Evolutionary conservation across 2,113 vertebrate species (phyloP).

Genomic region (Xiphophorus hellerii): DNA sequence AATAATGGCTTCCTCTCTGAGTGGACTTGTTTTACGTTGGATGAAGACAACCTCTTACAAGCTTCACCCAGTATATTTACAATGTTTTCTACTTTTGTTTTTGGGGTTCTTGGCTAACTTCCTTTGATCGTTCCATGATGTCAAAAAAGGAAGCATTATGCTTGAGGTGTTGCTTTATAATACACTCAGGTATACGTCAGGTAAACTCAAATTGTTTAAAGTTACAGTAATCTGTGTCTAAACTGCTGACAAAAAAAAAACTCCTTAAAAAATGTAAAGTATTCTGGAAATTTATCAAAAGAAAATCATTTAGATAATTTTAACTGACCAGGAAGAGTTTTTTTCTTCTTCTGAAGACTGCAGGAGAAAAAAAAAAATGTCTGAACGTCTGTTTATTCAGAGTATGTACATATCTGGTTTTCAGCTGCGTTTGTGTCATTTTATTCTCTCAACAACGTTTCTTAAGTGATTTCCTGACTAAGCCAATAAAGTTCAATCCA

Average conservation of each 20-base stretch:
- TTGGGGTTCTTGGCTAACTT: background rate
- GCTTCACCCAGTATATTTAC: background rate
- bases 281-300: background rate
- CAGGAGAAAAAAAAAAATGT: too few relatives aligned
- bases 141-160: background rate
- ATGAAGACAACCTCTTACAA: background rate
- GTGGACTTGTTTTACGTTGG: background rate
- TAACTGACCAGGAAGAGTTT: background rate
- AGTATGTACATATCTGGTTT: background rate
- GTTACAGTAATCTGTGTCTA: background rate
- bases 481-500: constrained; percentile 56
- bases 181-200: background rate
- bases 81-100: background rate
- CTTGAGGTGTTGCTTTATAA: background rate
- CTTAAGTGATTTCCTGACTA: background rate
- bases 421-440: background rate
- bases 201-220: background rate
- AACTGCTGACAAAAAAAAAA: background rate
- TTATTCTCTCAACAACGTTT: background rate
- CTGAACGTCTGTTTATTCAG: too few relatives aligned
- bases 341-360: too few relatives aligned
- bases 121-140: background rate
- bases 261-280: background rate
- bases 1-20: too few relatives aligned
- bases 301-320: background rate